Evolutionary conservation across 1,140 invertebrate species (phyloP).

Genomic region (Matsumurasca onukii): DNA sequence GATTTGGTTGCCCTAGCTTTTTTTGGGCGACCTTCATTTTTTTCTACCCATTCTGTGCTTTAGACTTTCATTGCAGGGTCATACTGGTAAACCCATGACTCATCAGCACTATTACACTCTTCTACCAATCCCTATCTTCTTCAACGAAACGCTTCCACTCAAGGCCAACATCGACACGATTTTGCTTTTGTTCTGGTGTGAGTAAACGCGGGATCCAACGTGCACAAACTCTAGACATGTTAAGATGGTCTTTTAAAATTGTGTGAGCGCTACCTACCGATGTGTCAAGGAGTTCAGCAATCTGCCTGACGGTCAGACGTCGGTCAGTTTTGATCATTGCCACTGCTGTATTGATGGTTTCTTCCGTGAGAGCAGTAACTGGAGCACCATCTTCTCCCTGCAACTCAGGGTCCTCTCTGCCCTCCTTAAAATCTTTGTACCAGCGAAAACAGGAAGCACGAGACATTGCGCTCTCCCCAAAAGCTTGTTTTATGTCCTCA

Average conservation of each 20-base stretch:
- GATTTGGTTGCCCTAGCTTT: background rate
- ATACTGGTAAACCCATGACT: background rate
- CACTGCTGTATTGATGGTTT: background rate
- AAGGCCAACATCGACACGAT: background rate
- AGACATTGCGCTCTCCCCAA: background rate
- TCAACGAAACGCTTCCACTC: background rate
- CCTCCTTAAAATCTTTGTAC: background rate
- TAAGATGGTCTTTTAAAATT: slow-evolving; percentile 8
- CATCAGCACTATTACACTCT: background rate
- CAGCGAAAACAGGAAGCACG: background rate
- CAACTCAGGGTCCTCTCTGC: background rate
- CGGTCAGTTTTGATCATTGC: background rate
- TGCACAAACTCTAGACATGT: slow-evolving; percentile 11
- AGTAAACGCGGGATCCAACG: slow-evolving; percentile 10
- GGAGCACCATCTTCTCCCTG: slow-evolving; percentile 5
- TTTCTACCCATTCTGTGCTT: background rate
- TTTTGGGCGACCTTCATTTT: background rate
- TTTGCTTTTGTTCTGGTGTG: background rate
- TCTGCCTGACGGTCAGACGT: background rate
- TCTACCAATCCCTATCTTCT: background rate
- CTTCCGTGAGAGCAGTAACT: background rate
- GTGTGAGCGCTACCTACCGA: background rate
- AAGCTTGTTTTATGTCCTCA: background rate
- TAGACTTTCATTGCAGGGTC: background rate
- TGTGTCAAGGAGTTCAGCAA: background rate